Conservation (phyloP, 2,888 invertebrate species). For the Sthenelais limicola region DNA sequence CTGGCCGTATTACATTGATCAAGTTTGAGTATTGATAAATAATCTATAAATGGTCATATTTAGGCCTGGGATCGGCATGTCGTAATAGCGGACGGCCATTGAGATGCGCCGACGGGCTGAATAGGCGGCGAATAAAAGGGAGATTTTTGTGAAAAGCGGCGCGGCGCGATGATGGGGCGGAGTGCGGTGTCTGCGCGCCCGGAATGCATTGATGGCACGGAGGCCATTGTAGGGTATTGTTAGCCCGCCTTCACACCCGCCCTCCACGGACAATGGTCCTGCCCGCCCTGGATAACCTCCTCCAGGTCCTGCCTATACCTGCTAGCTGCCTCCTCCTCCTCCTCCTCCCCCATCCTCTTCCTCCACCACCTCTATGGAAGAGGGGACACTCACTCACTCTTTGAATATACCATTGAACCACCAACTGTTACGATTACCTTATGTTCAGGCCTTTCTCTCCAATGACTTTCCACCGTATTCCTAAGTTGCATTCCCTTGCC, state of each 20-base stretch:
- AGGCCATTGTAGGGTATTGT: constrained; percentile 16
- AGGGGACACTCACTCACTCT: neutral
- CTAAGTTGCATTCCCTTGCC: neutral
- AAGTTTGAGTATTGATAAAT: constrained; percentile 38
- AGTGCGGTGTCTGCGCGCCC: constrained; percentile 3
- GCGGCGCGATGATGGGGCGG: neutral
- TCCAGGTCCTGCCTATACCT: neutral
- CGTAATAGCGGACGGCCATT: constrained; percentile 29
- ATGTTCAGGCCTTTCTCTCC: neutral
- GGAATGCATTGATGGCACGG: constrained; percentile 32
- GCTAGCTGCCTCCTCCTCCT: neutral
- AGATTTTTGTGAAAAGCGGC: constrained; percentile 5
- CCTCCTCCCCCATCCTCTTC: neutral
- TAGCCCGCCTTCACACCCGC: neutral
- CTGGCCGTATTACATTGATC: constrained; percentile 37
- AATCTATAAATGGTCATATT: constrained; percentile 40
- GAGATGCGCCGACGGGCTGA: constrained; percentile 15
- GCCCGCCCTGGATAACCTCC: constrained; percentile 6
- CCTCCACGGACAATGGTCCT: constrained; percentile 3
- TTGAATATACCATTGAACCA: neutral
- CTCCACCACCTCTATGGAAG: neutral
- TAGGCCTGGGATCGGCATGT: constrained; percentile 3
- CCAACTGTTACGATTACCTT: neutral
- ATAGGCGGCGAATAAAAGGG: constrained; percentile 22
- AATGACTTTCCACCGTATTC: neutral